Percentiles rank a stretch among this genome's conserved stretches.
These are phyloP conservation scores for Epirrita christyi DNA, from an alignment of 2,888 invertebrate species.

Conservation along the genomic window DNA sequence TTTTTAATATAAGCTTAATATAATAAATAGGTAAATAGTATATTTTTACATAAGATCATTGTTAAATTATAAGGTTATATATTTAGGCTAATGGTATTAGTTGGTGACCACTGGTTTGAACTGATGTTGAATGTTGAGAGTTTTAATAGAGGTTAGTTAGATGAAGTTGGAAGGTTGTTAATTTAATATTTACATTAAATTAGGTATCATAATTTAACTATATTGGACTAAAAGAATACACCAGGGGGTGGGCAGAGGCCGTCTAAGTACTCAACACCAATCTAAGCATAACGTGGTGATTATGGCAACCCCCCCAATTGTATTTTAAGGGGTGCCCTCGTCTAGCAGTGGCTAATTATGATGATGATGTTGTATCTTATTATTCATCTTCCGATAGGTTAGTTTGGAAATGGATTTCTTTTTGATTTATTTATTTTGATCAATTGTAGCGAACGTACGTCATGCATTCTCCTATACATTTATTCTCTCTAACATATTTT, in stretches of 20 bases:
- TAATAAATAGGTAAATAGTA: conserved; percentile 54
- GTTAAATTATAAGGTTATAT: conserved; percentile 57
- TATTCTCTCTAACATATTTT: conserved; percentile 73
- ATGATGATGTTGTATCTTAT: conserved; percentile 51
- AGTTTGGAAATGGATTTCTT: conserved; percentile 47
- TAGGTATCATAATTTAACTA: no score
- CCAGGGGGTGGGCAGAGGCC: no score
- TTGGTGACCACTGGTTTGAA: conserved; percentile 81
- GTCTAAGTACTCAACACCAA: no score
- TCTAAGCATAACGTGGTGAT: no score
- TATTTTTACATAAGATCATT: conserved; percentile 78
- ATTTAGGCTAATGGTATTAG: conserved; percentile 63
- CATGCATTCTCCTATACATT: conserved; percentile 53
- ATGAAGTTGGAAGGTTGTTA: conserved; percentile 78
- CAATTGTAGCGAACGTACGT: conserved; percentile 44
- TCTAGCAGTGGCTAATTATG: no score
- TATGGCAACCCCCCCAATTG: no score
- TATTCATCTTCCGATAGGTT: conserved; percentile 56
- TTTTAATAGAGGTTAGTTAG: conserved; percentile 78
- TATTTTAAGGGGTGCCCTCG: no score
- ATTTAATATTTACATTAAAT: conserved; percentile 62
- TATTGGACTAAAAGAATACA: no score
- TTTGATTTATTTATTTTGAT: conserved; percentile 58
- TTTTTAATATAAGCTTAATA: conserved; percentile 26
- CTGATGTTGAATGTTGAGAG: conserved; percentile 83